These are phyloP conservation scores for Dolichotis patagonum DNA, from an alignment of 2,113 vertebrate genomes.

Conservation along the genomic window DNA sequence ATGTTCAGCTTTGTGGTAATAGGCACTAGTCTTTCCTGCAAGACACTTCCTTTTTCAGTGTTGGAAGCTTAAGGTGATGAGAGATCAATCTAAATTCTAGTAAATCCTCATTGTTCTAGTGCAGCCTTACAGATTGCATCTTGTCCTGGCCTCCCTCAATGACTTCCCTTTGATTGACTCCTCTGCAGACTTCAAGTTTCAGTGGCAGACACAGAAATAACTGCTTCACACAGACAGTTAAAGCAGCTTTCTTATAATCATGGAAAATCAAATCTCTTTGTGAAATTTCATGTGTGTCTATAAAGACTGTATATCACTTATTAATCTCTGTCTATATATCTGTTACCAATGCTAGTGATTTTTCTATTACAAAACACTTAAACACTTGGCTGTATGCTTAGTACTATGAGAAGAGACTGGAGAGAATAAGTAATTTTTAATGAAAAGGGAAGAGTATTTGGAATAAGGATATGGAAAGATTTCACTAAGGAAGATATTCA, in stretches of 20 bases:
- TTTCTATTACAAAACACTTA: neutral
- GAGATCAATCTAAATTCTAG: neutral
- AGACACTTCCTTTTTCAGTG: neutral
- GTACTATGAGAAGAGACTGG: neutral
- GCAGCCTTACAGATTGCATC: neutral
- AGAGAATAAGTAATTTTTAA: neutral
- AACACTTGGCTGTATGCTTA: neutral
- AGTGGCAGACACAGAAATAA: neutral
- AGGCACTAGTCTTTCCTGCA: neutral
- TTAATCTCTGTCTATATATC: neutral
- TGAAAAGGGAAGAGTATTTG: neutral
- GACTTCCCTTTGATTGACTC: slow-evolving; percentile 26
- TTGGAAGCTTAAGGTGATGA: neutral
- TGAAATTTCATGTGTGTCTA: neutral
- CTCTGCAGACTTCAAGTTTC: neutral
- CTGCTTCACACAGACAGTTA: neutral
- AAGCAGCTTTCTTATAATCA: neutral
- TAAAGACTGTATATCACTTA: neutral
- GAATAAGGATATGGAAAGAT: neutral
- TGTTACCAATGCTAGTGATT: neutral
- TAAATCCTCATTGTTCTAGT: neutral
- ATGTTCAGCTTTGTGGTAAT: neutral
- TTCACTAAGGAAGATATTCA: slow-evolving; percentile 46
- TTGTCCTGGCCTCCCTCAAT: neutral
- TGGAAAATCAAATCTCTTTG: slow-evolving; percentile 13